Conservation (phyloP, 2,113 vertebrate genomes). For the Channa maculata region DNA sequence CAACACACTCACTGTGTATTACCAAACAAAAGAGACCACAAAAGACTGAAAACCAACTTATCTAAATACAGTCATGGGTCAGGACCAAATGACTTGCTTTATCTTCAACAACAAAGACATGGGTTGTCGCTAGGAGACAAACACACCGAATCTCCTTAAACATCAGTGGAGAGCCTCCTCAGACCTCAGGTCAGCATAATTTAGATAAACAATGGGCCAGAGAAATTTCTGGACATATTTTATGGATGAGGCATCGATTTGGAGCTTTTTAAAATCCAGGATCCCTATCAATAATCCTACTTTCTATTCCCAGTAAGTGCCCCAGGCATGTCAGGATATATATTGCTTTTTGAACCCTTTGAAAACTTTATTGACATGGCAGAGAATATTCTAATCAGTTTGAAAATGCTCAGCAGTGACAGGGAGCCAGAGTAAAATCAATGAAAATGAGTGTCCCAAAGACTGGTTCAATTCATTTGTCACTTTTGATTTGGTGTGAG, state of each 20-base stretch:
- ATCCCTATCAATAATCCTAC: background rate
- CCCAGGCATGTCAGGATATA: slow-evolving; percentile 6
- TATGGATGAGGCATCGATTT: slow-evolving; percentile 20
- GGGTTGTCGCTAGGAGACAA: slow-evolving; percentile 53
- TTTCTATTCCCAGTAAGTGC: background rate
- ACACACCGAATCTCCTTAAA: slow-evolving; percentile 18
- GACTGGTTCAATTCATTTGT: slow-evolving; percentile 48
- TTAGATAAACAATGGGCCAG: slow-evolving; percentile 5
- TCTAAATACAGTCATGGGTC: slow-evolving; percentile 66
- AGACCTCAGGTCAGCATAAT: slow-evolving; percentile 11
- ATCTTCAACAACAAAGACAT: slow-evolving; percentile 54
- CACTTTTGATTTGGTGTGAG: slow-evolving; percentile 40
- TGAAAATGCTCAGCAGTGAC: slow-evolving; percentile 41
- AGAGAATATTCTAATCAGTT: slow-evolving; percentile 38
- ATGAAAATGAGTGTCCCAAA: slow-evolving; percentile 38
- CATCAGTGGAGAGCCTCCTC: background rate
- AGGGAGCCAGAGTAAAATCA: slow-evolving; percentile 35
- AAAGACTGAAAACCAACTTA: slow-evolving; percentile 61
- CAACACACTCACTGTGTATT: slow-evolving; percentile 64
- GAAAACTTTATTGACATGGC: slow-evolving; percentile 50
- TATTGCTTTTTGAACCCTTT: slow-evolving; percentile 40
- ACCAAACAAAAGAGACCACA: slow-evolving; percentile 70
- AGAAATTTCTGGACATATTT: slow-evolving; percentile 21
- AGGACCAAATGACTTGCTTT: slow-evolving; percentile 45
- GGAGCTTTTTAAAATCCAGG: slow-evolving; percentile 8